These are phyloP conservation scores for Myotis daubentonii DNA, from an alignment of 2,797 vertebrate genomes.

Conservation along the genomic window DNA sequence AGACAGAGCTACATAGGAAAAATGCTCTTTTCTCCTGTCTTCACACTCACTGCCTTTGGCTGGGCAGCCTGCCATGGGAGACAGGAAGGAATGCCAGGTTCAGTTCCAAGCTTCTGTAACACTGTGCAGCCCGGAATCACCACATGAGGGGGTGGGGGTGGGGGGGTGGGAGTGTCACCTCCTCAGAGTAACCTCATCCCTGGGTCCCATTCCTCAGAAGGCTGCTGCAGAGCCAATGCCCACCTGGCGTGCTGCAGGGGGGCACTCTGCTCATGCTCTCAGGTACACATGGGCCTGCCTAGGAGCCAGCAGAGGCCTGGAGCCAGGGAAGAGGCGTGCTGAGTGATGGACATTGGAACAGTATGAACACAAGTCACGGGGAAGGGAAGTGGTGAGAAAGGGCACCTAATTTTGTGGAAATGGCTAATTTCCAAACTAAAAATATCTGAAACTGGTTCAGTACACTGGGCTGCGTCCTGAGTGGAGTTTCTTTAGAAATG, in stretches of 20 bases:
- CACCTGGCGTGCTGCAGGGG: not conserved
- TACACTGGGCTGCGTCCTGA: not conserved
- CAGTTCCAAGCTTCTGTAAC: not conserved
- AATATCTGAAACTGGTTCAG: not conserved
- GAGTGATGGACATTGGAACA: not conserved
- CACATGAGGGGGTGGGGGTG: not conserved
- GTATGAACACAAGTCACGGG: not conserved
- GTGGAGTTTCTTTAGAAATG: not conserved
- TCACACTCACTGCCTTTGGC: rapidly evolving
- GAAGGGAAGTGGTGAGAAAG: not conserved
- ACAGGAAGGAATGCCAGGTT: not conserved
- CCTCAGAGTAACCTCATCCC: not conserved
- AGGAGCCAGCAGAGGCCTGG: not conserved
- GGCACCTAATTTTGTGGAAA: not conserved
- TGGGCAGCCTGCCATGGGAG: not conserved
- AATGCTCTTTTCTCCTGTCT: not conserved
- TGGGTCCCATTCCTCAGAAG: not conserved
- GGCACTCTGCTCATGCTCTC: not conserved
- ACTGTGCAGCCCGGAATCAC: not conserved
- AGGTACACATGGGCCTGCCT: not conserved
- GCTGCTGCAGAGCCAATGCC: not conserved
- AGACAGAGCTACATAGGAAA: not conserved
- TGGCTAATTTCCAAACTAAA: not conserved
- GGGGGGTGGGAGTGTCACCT: not conserved
- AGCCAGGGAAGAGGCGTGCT: not conserved